phyloP scores from a whole-genome alignment of 2,888 invertebrate genomes.

The Eupithecia abbreviata region DNA sequence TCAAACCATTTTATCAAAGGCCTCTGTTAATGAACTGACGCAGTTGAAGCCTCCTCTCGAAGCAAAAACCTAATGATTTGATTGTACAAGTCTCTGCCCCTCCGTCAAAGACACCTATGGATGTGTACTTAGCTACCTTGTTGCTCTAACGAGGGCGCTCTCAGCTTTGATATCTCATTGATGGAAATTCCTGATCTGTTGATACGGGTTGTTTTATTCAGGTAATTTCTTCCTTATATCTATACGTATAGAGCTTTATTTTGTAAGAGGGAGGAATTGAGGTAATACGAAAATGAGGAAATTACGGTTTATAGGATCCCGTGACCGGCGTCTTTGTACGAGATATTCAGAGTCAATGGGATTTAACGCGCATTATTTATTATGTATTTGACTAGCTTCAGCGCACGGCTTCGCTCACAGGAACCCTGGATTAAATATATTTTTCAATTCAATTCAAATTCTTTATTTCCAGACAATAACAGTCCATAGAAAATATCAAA shows the following conservation, averaged over 20 bases:
- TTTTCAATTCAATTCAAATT: no score
- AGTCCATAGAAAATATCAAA: no score
- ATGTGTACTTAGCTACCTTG: slow-evolving; percentile 38
- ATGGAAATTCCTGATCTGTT: slow-evolving; percentile 46
- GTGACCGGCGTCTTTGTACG: neutral
- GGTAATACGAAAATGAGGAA: slow-evolving; percentile 15
- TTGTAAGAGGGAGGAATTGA: slow-evolving; percentile 15
- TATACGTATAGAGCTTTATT: slow-evolving; percentile 21
- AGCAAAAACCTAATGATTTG: slow-evolving; percentile 42
- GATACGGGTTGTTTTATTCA: slow-evolving; percentile 37
- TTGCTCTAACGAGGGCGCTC: slow-evolving; percentile 47
- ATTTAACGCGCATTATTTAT: neutral
- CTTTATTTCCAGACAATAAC: no score
- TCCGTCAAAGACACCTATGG: slow-evolving; percentile 38
- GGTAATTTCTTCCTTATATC: slow-evolving; percentile 31
- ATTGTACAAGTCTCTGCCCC: slow-evolving; percentile 36
- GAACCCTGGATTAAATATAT: neutral
- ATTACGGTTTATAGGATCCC: slow-evolving; percentile 14
- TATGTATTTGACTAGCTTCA: neutral
- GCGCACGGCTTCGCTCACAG: neutral
- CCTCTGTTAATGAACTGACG: slow-evolving; percentile 21
- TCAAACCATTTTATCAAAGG: slow-evolving; percentile 22
- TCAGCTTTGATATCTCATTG: slow-evolving; percentile 49
- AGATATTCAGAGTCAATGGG: neutral
- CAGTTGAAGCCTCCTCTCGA: slow-evolving; percentile 17